Evolutionary conservation across 2,888 invertebrate species (phyloP).

Genomic region (Drosophila setosimentum): DNA sequence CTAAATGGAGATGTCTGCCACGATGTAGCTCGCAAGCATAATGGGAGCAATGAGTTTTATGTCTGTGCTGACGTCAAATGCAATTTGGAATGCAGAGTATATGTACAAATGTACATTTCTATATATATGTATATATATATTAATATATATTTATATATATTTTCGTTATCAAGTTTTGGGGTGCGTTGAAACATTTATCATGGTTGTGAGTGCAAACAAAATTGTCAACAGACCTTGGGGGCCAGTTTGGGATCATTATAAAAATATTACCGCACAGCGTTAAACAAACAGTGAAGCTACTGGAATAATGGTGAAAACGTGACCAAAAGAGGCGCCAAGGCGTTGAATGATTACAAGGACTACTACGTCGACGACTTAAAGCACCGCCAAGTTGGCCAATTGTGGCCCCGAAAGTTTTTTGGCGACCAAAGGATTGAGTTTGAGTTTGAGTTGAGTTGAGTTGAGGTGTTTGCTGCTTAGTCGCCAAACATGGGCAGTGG

Average conservation of each 20-base stretch:
- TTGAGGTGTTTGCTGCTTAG: slow-evolving; percentile 43
- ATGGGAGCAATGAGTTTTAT: slow-evolving; percentile 12
- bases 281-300: slow-evolving; percentile 32
- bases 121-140: background rate
- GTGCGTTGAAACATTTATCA: slow-evolving; percentile 52
- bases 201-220: slow-evolving; percentile 54
- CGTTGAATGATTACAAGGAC: slow-evolving; percentile 55
- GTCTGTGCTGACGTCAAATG: slow-evolving; percentile 29
- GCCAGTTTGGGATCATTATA: slow-evolving; percentile 68
- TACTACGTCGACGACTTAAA: slow-evolving; percentile 34
- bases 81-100: slow-evolving; percentile 25
- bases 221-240: slow-evolving; percentile 60
- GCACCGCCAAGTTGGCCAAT: slow-evolving; percentile 52
- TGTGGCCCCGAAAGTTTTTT: slow-evolving; percentile 48
- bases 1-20: slow-evolving; percentile 27
- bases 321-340: slow-evolving; percentile 66
- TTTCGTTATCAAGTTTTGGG: slow-evolving; percentile 41
- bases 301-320: slow-evolving; percentile 75
- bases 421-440: slow-evolving; percentile 39
- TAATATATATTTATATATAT: slow-evolving; percentile 6
- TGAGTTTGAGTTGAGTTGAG: slow-evolving; percentile 38
- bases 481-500: slow-evolving; percentile 6
- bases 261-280: slow-evolving; percentile 64
- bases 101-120: background rate
- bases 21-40: slow-evolving; percentile 12